Percentiles rank a stretch among this genome's conserved stretches.
These are phyloP conservation scores for Anabas testudineus DNA, from an alignment of 2,797 vertebrate genomes.

Conservation along the genomic window DNA sequence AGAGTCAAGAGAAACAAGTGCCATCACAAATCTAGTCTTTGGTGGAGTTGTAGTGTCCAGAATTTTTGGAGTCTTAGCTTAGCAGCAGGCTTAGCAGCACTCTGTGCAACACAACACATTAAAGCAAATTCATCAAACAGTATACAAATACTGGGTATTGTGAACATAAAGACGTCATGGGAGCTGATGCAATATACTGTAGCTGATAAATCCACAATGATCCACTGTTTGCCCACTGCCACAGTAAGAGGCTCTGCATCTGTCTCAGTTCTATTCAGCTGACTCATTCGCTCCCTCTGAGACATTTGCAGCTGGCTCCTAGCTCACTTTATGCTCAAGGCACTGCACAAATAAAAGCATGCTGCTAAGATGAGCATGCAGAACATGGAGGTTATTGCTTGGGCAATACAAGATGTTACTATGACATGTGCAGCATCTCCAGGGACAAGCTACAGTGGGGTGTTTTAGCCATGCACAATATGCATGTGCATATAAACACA, in stretches of 20 bases:
- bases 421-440: neutral
- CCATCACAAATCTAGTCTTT: neutral
- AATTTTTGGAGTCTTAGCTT: too few species aligned
- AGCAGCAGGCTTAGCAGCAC: neutral
- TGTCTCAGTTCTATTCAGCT: constrained; percentile 48
- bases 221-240: constrained; percentile 26
- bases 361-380: constrained; percentile 12
- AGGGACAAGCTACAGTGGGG: neutral
- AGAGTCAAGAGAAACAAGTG: neutral
- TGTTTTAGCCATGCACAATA: too few species aligned
- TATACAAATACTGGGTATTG: neutral
- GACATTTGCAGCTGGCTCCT: constrained; percentile 42
- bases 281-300: constrained; percentile 55
- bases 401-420: neutral
- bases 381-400: constrained; percentile 13
- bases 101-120: too few species aligned
- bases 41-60: neutral
- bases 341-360: constrained; percentile 26
- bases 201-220: constrained; percentile 19
- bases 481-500: too few species aligned
- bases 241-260: constrained; percentile 36
- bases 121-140: neutral
- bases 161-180: constrained; percentile 1
- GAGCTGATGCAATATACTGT: constrained; percentile 15
- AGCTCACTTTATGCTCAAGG: constrained; percentile 32